Conservation (phyloP, 2,888 invertebrate genomes). For the Psylliodes chrysocephalus region DNA sequence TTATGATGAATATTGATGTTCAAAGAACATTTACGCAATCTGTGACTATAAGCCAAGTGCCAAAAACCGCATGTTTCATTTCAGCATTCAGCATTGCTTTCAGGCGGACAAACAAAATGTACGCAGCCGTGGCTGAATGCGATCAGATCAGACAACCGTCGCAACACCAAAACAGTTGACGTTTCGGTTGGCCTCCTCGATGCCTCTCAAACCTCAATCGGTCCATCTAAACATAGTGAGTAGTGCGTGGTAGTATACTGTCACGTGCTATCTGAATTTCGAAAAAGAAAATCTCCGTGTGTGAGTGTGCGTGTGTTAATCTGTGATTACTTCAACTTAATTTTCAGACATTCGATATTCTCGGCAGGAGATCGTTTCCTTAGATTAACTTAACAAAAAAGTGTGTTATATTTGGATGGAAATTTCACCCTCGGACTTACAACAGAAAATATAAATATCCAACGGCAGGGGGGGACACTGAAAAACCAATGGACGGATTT, state of each 20-base stretch:
- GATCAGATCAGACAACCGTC: constrained; percentile 18
- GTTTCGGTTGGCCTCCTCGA: constrained; percentile 8
- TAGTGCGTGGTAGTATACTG: constrained; percentile 1
- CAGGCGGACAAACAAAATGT: constrained; percentile 13
- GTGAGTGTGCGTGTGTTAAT: constrained; percentile 2
- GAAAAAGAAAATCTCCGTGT: neutral
- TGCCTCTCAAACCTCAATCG: constrained; percentile 13
- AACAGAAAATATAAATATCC: no score
- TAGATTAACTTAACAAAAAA: no score
- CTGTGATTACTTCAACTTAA: neutral
- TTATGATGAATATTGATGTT: neutral
- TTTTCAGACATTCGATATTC: constrained; percentile 5
- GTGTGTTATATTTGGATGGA: no score
- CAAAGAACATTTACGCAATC: neutral
- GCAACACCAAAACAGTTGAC: constrained; percentile 18
- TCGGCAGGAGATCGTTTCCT: constrained; percentile 2
- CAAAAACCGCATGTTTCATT: constrained; percentile 16
- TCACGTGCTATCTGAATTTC: constrained; percentile 12
- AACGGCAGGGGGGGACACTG: no score
- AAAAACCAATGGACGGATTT: no score
- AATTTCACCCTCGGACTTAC: no score
- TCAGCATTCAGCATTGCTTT: neutral
- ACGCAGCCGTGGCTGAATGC: constrained; percentile 30
- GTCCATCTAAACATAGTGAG: constrained; percentile 1
- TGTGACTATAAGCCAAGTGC: neutral